Conservation (phyloP, 2,888 invertebrate genomes). For the Schizotus pectinicornis region DNA sequence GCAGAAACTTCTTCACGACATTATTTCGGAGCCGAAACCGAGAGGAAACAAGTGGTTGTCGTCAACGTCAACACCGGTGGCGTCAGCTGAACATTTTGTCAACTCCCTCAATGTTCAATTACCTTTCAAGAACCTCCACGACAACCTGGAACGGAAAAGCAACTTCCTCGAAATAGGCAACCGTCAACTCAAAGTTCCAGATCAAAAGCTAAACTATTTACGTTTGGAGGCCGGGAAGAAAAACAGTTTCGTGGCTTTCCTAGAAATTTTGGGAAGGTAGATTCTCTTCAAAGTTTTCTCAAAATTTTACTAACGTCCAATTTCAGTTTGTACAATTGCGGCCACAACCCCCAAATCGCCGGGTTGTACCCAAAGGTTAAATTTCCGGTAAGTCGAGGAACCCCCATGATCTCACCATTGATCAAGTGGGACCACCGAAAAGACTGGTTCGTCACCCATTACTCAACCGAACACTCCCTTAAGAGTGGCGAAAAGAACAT, state of each 20-base stretch:
- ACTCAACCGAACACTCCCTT: constrained; percentile 34
- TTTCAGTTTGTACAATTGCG: constrained; percentile 75
- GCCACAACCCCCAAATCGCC: constrained; percentile 75
- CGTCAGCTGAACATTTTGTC: too few species aligned
- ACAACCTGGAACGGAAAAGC: neutral
- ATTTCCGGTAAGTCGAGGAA: constrained; percentile 79
- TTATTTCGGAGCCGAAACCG: too few species aligned
- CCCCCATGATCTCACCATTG: constrained; percentile 66
- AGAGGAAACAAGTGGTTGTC: too few species aligned
- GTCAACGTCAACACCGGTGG: too few species aligned
- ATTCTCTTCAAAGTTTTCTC: neutral
- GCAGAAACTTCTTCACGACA: neutral
- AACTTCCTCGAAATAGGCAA: neutral
- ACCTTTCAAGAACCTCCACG: too few species aligned
- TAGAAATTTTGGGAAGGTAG: constrained; percentile 11
- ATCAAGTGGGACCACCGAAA: constrained; percentile 89
- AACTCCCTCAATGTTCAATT: neutral
- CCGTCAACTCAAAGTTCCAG: neutral
- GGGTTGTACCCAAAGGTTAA: constrained; percentile 77
- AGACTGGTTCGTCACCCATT: constrained; percentile 71
- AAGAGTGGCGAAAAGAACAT: constrained; percentile 70
- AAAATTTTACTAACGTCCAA: neutral
- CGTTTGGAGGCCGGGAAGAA: neutral
- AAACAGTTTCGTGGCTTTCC: neutral
- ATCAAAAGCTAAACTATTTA: neutral